Evolutionary conservation across 2,888 invertebrate genomes (phyloP).

Genomic region (Tolmerus cingulatus): DNA sequence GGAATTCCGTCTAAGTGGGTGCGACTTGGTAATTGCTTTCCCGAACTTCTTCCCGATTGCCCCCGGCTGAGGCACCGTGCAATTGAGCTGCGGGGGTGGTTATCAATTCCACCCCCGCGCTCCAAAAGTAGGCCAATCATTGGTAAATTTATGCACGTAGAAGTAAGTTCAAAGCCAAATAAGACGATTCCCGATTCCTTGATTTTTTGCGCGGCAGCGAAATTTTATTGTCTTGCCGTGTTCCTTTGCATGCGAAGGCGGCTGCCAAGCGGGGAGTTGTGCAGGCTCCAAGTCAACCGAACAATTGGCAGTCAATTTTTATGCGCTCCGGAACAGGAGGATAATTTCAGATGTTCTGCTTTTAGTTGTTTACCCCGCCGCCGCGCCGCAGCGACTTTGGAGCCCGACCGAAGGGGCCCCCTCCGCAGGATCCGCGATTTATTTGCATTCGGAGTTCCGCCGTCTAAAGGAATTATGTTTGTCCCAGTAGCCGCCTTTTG

Average conservation of each 20-base stretch:
- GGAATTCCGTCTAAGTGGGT: neutral
- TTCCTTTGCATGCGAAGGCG: neutral
- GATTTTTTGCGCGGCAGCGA: neutral
- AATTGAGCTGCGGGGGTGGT: neutral
- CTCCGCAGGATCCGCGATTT: neutral
- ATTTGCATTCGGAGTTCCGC: neutral
- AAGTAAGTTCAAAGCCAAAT: neutral
- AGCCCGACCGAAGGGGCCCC: neutral
- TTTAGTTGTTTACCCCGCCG: neutral
- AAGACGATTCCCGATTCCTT: neutral
- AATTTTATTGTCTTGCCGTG: neutral
- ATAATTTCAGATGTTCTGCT: neutral
- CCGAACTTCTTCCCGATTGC: neutral
- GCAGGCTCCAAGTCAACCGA: neutral
- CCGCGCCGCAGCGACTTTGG: neutral
- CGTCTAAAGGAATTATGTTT: neutral
- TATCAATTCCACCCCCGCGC: neutral
- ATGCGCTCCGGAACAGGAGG: neutral
- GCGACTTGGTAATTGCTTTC: slow-evolving; percentile 10
- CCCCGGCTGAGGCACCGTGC: neutral
- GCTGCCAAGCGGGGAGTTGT: neutral
- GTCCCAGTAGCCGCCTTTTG: neutral
- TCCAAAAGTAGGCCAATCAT: neutral
- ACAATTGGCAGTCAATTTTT: neutral
- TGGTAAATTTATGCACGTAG: neutral